phyloP scores from a whole-genome alignment of 1,140 invertebrate genomes.

The Acyrthosiphon pisum region DNA sequence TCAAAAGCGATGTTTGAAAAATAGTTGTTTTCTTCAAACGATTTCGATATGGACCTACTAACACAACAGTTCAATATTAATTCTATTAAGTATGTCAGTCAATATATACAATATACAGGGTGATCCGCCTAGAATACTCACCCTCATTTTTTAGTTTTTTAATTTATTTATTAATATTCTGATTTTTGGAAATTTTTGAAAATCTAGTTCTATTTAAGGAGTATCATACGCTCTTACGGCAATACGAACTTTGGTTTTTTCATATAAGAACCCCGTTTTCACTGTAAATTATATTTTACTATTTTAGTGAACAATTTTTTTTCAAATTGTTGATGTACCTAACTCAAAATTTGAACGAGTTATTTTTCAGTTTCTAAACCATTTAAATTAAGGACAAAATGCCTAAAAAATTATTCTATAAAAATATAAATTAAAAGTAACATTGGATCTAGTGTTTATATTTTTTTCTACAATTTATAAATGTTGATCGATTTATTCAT shows the following conservation, averaged over 20 bases:
- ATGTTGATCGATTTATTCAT: too few relatives aligned
- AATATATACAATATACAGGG: background rate
- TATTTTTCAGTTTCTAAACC: background rate
- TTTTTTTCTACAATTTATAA: too few relatives aligned
- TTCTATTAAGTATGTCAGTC: background rate
- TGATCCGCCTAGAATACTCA: background rate
- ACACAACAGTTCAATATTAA: background rate
- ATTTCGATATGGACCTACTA: background rate
- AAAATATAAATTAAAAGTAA: too few relatives aligned
- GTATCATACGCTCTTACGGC: too few relatives aligned
- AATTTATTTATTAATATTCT: background rate
- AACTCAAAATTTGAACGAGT: background rate
- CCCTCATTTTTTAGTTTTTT: background rate
- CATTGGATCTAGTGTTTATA: too few relatives aligned
- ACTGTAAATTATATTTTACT: background rate
- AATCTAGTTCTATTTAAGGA: background rate
- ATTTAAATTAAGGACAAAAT: too few relatives aligned
- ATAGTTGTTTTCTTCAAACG: background rate
- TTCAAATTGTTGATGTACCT: background rate
- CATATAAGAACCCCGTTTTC: background rate
- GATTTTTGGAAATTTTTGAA: background rate
- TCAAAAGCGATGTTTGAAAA: background rate
- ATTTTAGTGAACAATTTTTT: background rate
- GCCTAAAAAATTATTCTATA: too few relatives aligned
- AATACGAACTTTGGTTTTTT: background rate